Conservation (phyloP, 2,797 vertebrate genomes). For the Decapterus maruadsi region DNA sequence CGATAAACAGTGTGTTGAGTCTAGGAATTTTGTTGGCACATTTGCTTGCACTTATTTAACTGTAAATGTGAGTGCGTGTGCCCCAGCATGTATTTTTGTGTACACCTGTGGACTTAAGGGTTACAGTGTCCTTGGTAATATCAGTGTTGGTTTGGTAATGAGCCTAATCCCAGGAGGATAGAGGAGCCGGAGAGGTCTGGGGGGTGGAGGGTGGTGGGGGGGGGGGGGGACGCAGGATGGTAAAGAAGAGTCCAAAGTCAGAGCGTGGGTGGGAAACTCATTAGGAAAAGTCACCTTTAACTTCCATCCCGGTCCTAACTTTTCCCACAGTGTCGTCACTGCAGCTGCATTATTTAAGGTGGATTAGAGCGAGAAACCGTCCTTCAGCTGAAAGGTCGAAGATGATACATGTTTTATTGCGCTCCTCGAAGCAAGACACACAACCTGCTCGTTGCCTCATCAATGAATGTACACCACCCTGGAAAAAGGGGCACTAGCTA, state of each 20-base stretch:
- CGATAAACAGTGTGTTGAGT: not conserved
- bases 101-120: constrained; percentile 31
- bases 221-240: constrained; percentile 1
- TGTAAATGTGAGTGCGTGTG: constrained; percentile 18
- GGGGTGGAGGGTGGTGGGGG: constrained; percentile 1
- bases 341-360: not conserved
- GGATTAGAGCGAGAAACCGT: constrained; percentile 10
- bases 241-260: constrained; percentile 40
- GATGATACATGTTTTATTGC: constrained; percentile 45
- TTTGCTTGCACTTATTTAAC: constrained; percentile 2
- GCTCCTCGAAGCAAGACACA: constrained; percentile 28
- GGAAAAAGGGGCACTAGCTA: constrained; percentile 40
- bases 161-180: constrained; percentile 58
- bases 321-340: not conserved
- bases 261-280: constrained; percentile 33
- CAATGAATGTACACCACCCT: constrained; percentile 6
- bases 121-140: constrained; percentile 72
- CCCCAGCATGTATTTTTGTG: constrained; percentile 9
- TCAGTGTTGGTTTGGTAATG: constrained; percentile 69
- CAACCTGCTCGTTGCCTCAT: constrained; percentile 23
- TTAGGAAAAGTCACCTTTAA: constrained; percentile 59
- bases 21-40: not conserved
- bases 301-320: constrained; percentile 34
- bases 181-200: constrained; percentile 26
- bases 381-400: constrained; percentile 51